Evolutionary conservation across 1,140 invertebrate genomes (phyloP).

Genomic region (Varroa destructor): DNA sequence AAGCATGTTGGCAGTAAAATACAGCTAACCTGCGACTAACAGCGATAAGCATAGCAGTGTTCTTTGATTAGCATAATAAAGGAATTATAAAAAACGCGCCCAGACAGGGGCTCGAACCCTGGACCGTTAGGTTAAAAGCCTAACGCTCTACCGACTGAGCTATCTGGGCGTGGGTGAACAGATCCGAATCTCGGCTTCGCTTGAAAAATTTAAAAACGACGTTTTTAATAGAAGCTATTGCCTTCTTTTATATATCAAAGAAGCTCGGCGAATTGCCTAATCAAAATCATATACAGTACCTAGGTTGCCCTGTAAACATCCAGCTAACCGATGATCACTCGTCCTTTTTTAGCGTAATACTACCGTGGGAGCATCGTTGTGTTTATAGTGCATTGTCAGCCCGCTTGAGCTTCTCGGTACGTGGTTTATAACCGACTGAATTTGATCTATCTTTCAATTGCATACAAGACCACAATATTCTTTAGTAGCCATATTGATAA

Average conservation of each 20-base stretch:
- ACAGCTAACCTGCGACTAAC: too few relatives aligned
- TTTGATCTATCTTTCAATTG: too few relatives aligned
- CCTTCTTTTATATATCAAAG: neutral
- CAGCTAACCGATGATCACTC: too few relatives aligned
- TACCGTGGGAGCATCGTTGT: too few relatives aligned
- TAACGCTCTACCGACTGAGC: conserved; percentile 29
- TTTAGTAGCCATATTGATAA: too few relatives aligned
- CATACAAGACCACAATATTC: too few relatives aligned
- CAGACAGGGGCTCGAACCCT: conserved; percentile 28
- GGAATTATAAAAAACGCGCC: neutral
- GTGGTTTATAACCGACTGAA: too few relatives aligned
- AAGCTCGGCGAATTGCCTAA: neutral
- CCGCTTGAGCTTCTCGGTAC: too few relatives aligned
- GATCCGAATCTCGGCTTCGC: neutral
- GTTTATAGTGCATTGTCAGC: too few relatives aligned
- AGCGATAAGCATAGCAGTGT: too few relatives aligned
- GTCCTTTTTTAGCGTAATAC: too few relatives aligned
- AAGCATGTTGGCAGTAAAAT: too few relatives aligned
- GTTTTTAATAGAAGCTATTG: neutral
- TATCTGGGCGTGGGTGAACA: neutral
- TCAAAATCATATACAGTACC: neutral
- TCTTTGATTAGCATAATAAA: neutral
- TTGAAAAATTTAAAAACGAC: neutral
- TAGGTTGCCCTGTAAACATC: neutral
- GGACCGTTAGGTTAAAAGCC: conserved; percentile 29